Evolutionary conservation across 2,113 vertebrate species (phyloP).

Genomic region (Crotalus horridus): DNA sequence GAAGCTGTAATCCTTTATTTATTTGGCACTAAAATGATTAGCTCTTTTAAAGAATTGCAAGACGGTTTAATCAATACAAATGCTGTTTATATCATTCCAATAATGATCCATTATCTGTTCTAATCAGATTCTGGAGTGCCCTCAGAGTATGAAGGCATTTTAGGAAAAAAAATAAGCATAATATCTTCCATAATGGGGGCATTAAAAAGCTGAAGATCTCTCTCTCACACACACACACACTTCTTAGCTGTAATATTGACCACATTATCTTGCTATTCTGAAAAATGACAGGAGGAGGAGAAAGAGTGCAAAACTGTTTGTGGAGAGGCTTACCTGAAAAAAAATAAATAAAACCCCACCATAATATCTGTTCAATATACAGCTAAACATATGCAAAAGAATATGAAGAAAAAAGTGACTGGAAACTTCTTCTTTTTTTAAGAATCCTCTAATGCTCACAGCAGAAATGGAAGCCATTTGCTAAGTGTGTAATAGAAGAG

Average conservation of each 20-base stretch:
- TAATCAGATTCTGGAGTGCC: conserved; percentile 55
- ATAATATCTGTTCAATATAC: not conserved
- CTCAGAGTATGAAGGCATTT: conserved; percentile 37
- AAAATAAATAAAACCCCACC: not conserved
- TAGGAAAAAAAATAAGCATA: conserved; percentile 37
- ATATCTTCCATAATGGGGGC: conserved; percentile 51
- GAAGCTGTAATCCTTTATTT: conserved; percentile 52
- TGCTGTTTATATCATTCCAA: conserved; percentile 56
- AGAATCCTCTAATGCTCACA: not conserved
- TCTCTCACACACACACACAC: not conserved
- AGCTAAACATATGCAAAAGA: not conserved
- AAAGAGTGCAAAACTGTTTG: conserved; percentile 39
- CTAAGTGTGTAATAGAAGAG: not conserved
- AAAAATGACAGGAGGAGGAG: conserved; percentile 36
- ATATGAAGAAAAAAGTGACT: not conserved
- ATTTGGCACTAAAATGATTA: conserved; percentile 64
- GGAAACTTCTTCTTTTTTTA: not conserved
- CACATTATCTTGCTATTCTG: conserved; percentile 42
- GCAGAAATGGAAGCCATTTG: not conserved
- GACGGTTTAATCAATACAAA: conserved; percentile 65
- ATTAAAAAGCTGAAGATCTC: conserved; percentile 47
- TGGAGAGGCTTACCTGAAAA: conserved; percentile 38
- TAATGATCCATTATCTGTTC: conserved; percentile 62
- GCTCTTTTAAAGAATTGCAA: conserved; percentile 49
- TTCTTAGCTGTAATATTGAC: conserved; percentile 31